Evolutionary conservation across 2,888 invertebrate genomes (phyloP).

Genomic region (Eupithecia subfuscata): DNA sequence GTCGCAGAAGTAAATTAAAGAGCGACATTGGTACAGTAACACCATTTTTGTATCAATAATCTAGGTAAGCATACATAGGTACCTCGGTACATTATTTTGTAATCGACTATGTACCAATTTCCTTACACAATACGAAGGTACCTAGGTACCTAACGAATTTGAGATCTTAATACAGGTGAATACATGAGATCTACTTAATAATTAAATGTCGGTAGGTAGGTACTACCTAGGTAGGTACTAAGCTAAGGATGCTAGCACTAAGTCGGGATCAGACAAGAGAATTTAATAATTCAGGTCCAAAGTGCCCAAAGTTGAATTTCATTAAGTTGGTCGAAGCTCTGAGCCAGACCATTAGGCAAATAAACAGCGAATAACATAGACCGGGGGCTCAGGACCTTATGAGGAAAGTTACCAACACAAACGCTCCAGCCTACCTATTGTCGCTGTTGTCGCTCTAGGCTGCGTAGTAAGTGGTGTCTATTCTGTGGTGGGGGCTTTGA

Average conservation of each 20-base stretch:
- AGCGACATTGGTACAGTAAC: too few relatives aligned
- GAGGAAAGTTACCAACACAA: conserved; percentile 35
- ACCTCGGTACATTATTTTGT: too few relatives aligned
- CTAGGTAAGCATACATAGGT: too few relatives aligned
- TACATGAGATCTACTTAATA: too few relatives aligned
- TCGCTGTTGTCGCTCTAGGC: too few relatives aligned
- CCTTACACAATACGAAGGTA: too few relatives aligned
- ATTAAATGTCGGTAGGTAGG: too few relatives aligned
- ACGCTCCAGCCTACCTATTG: conserved; percentile 5
- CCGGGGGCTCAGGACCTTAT: conserved; percentile 33
- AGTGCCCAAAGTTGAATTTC: conserved; percentile 5
- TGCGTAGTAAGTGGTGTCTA: background rate
- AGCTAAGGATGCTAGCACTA: background rate
- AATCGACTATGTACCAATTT: too few relatives aligned
- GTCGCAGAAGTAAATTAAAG: too few relatives aligned
- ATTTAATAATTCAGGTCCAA: conserved; percentile 6
- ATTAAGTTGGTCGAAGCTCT: background rate
- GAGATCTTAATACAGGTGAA: too few relatives aligned
- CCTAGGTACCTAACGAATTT: too few relatives aligned
- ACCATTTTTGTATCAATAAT: too few relatives aligned
- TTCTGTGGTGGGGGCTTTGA: conserved; percentile 11
- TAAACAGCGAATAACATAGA: conserved; percentile 22
- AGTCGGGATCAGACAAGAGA: conserved; percentile 1
- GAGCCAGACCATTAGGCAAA: conserved; percentile 24
- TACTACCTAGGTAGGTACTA: background rate